A percentile compares a stretch with the other conserved stretches of the same genome.
Conservation (phyloP, 2,888 invertebrate species). For the Hyles lineata region DNA sequence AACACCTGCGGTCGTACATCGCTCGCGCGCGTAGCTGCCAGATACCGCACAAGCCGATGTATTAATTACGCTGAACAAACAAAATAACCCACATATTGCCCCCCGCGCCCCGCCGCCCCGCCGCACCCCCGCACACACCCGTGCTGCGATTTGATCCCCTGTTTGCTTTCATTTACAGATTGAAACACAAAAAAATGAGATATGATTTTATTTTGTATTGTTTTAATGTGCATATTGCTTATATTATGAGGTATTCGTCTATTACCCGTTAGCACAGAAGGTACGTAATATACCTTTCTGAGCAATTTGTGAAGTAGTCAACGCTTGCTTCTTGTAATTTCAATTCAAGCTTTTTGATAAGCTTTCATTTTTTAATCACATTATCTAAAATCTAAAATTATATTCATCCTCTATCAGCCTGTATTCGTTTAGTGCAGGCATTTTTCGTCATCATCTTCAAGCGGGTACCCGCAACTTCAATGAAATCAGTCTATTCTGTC, state of each 20-base stretch:
- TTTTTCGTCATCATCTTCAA: too few species aligned
- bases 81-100: constrained; percentile 13
- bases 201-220: not conserved
- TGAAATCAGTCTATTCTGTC: too few species aligned
- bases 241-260: not conserved
- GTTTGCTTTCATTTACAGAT: constrained; percentile 25
- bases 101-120: not conserved
- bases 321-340: too few species aligned
- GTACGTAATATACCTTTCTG: too few species aligned
- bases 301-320: too few species aligned
- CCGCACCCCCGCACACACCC: not conserved
- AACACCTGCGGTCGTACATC: constrained; percentile 24
- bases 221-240: not conserved
- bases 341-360: too few species aligned
- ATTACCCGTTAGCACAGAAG: too few species aligned
- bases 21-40: constrained; percentile 11
- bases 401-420: too few species aligned
- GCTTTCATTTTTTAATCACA: not conserved
- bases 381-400: too few species aligned
- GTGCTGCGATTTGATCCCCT: not conserved
- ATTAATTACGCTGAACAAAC: constrained; percentile 28
- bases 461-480: too few species aligned
- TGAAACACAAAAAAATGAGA: not conserved
- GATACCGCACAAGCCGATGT: constrained; percentile 26
- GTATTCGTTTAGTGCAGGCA: too few species aligned